Evolutionary conservation across 2,113 vertebrate genomes (phyloP).

Genomic region (Cyprinus carpio): DNA sequence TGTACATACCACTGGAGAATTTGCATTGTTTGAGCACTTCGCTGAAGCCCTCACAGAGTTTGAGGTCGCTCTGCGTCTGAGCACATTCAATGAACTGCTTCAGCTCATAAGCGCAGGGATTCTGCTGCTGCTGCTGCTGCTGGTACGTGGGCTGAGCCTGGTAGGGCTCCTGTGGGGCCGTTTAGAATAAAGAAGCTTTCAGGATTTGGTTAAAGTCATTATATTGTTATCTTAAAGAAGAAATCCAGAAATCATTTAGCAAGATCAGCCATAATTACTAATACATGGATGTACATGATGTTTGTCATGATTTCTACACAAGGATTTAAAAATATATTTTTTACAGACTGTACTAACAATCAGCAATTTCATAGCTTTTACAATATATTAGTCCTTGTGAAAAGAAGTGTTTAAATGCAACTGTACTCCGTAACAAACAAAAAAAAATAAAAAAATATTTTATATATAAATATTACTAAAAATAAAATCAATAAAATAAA

Average conservation of each 20-base stretch:
- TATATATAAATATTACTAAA: too few species aligned
- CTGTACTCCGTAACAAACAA: too few species aligned
- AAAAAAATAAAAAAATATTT: too few species aligned
- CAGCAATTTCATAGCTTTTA: too few species aligned
- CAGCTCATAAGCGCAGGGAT: slow-evolving; percentile 87
- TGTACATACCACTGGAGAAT: slow-evolving; percentile 83
- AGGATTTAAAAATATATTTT: not conserved
- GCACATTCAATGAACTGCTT: slow-evolving; percentile 94
- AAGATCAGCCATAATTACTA: not conserved
- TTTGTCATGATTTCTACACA: not conserved
- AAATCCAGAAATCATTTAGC: not conserved
- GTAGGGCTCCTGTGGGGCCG: slow-evolving; percentile 81
- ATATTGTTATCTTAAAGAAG: not conserved
- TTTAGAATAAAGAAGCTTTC: not conserved
- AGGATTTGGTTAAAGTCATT: too few species aligned
- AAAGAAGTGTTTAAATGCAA: too few species aligned
- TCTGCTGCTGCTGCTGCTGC: slow-evolving; percentile 75
- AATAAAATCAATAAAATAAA: too few species aligned
- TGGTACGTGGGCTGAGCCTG: slow-evolving; percentile 67
- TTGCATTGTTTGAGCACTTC: slow-evolving; percentile 94
- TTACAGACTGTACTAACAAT: not conserved
- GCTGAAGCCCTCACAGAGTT: slow-evolving; percentile 92
- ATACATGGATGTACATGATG: not conserved
- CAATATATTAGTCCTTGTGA: too few species aligned
- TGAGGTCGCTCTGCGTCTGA: slow-evolving; percentile 89